Conservation (phyloP, 2,888 invertebrate species). For the Drosophila maculinotata region DNA sequence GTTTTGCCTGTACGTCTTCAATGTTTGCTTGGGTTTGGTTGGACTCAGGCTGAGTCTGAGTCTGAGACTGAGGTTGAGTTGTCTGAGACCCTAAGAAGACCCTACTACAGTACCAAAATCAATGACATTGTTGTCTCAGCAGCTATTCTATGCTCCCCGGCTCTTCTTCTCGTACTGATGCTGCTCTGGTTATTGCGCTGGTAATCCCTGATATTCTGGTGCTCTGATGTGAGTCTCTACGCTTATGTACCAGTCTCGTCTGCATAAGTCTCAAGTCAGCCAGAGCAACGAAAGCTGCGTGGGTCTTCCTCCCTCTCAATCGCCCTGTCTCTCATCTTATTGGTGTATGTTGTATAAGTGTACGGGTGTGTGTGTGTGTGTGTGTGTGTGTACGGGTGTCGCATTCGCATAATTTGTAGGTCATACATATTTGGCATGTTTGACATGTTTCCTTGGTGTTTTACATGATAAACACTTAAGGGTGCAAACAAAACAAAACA, state of each 20-base stretch:
- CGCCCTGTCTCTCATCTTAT: too few relatives aligned
- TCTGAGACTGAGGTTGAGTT: conserved; percentile 21
- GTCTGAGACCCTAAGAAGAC: conserved; percentile 21
- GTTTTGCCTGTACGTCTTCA: conserved; percentile 9
- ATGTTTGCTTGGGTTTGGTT: conserved; percentile 25
- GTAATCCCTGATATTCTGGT: conserved; percentile 57
- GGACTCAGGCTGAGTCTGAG: conserved; percentile 11
- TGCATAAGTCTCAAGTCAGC: conserved; percentile 21
- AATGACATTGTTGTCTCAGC: conserved; percentile 36
- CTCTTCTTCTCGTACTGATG: conserved; percentile 4
- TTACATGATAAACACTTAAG: conserved; percentile 79
- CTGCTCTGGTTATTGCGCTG: conserved; percentile 18
- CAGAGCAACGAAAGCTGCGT: background rate
- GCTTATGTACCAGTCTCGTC: conserved; percentile 13
- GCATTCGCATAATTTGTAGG: conserved; percentile 78
- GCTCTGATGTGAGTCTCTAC: conserved; percentile 27
- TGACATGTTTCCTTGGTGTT: conserved; percentile 78
- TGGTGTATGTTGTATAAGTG: background rate
- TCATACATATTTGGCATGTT: conserved; percentile 80
- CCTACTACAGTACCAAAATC: conserved; percentile 15
- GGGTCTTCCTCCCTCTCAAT: background rate
- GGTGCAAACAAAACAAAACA: conserved; percentile 48
- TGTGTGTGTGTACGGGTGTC: conserved; percentile 49
- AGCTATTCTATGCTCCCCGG: conserved; percentile 8
- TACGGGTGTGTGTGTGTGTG: conserved; percentile 6